phyloP scores from a whole-genome alignment of 2,888 invertebrate species.

The Barypeithes pellucidus region DNA sequence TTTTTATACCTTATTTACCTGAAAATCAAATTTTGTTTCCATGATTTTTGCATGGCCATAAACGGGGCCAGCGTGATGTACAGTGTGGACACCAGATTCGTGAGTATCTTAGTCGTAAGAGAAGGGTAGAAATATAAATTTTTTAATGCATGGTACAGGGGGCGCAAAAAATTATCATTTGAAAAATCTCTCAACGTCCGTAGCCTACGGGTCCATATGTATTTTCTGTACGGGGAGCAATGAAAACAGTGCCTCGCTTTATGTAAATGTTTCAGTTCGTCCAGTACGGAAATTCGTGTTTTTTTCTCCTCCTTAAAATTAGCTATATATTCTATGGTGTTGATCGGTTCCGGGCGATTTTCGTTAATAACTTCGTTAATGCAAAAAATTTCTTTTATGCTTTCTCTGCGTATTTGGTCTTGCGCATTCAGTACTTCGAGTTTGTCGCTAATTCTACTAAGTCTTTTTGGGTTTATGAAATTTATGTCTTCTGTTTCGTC shows the following conservation, averaged over 20 bases:
- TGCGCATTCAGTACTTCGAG: conserved; percentile 56
- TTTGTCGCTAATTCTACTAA: conserved; percentile 58
- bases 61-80: conserved; percentile 57
- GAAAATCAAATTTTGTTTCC: conserved; percentile 44
- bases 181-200: conserved; percentile 54
- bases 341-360: conserved; percentile 50
- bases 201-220: conserved; percentile 57
- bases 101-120: conserved; percentile 54
- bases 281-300: conserved; percentile 51
- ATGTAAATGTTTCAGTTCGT: conserved; percentile 54
- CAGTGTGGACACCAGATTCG: conserved; percentile 52
- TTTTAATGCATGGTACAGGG: conserved; percentile 53
- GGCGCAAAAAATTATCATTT: conserved; percentile 56
- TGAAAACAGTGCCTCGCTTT: conserved; percentile 49
- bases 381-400: conserved; percentile 49
- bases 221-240: conserved; percentile 57
- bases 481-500: conserved; percentile 57
- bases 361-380: conserved; percentile 50
- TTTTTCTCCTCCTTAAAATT: conserved; percentile 53
- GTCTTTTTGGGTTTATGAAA: conserved; percentile 56
- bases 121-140: conserved; percentile 60
- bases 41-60: conserved; percentile 54
- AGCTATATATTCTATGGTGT: conserved; percentile 57
- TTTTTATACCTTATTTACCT: not conserved
- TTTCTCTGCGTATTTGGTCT: conserved; percentile 47